phyloP scores from a whole-genome alignment of 2,113 vertebrate species.

The Ceyx melanurus region DNA sequence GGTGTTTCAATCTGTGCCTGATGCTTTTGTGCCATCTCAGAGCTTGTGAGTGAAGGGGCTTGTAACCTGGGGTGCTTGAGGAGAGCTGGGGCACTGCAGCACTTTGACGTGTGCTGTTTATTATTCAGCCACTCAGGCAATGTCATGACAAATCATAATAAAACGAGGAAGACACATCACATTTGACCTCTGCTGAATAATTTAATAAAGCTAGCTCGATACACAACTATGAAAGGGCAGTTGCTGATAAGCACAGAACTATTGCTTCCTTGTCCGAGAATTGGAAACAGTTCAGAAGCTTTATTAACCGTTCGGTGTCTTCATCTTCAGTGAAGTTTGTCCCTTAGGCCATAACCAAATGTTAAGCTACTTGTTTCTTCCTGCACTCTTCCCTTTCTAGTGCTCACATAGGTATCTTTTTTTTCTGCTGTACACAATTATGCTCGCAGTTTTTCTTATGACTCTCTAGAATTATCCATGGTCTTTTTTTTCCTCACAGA shows the following conservation, averaged over 20 bases:
- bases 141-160: slow-evolving; percentile 74
- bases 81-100: background rate
- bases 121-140: slow-evolving; percentile 62
- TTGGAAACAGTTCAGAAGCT: slow-evolving; percentile 71
- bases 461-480: background rate
- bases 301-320: slow-evolving; percentile 72
- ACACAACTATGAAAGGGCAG: slow-evolving; percentile 69
- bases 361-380: slow-evolving; percentile 26
- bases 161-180: slow-evolving; percentile 66
- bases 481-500: background rate
- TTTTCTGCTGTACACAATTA: slow-evolving; percentile 16
- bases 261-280: slow-evolving; percentile 71
- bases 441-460: slow-evolving; percentile 21
- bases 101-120: slow-evolving; percentile 37
- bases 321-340: slow-evolving; percentile 48
- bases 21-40: background rate
- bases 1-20: background rate
- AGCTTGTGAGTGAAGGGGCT: background rate
- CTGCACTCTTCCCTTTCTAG: background rate
- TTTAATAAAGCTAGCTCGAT: slow-evolving; percentile 73
- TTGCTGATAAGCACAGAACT: slow-evolving; percentile 73
- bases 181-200: slow-evolving; percentile 79
- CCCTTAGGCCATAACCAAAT: slow-evolving; percentile 47
- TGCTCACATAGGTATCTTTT: slow-evolving; percentile 6
- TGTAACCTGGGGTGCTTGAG: background rate